Conservation (phyloP, 92 coral and sea anemone genomes). For the Parazoanthus swiftii region DNA sequence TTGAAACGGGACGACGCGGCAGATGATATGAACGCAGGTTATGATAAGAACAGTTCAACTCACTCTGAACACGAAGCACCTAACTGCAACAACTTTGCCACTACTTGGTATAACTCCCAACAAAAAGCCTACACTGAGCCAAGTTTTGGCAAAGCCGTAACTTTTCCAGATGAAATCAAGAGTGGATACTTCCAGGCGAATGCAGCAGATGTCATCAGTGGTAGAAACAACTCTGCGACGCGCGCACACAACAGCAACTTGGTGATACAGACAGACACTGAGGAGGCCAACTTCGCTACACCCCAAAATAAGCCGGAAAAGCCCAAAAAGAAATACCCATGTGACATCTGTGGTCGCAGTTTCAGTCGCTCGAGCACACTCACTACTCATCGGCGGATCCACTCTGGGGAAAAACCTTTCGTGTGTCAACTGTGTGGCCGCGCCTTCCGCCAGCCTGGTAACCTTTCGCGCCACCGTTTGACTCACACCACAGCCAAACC, state of each 20-base stretch:
- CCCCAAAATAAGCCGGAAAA: conserved; percentile 16
- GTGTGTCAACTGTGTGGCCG: conserved; percentile 74
- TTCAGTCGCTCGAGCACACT: conserved; percentile 83
- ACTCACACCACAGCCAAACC: conserved; percentile 82
- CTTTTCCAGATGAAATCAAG: too few species aligned
- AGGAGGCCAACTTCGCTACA: background rate
- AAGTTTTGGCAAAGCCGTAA: background rate
- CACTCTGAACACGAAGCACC: background rate
- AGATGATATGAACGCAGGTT: background rate
- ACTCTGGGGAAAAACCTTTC: conserved; percentile 79
- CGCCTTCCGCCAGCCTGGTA: conserved; percentile 77
- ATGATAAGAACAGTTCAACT: background rate
- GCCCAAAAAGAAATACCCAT: conserved; percentile 55
- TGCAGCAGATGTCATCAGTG: background rate
- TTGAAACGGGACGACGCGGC: background rate
- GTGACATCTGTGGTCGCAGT: conserved; percentile 73
- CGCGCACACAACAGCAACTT: background rate
- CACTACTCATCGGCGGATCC: conserved; percentile 69
- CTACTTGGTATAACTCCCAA: background rate
- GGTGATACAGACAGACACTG: background rate
- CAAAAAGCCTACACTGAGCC: background rate
- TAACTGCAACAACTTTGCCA: background rate
- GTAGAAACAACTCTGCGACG: background rate
- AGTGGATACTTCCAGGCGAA: background rate
- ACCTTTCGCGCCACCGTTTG: conserved; percentile 77